phyloP scores from a whole-genome alignment of 1,140 invertebrate genomes.

The Acyrthosiphon pisum region DNA sequence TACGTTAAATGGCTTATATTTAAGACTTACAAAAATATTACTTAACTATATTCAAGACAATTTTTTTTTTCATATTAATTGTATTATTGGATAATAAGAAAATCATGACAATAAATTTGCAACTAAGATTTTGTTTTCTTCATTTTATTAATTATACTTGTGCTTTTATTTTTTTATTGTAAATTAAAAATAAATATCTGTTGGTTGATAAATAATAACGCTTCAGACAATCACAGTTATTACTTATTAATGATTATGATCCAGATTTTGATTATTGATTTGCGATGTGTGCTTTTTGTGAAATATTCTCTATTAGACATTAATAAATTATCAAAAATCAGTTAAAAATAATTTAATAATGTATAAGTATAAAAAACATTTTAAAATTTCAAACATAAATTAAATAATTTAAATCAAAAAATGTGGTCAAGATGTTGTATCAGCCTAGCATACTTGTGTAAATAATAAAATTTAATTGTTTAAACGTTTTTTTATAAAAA shows the following conservation, averaged over 20 bases:
- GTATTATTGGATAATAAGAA: background rate
- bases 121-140: background rate
- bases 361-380: too few relatives aligned
- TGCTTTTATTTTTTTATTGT: background rate
- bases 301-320: too few relatives aligned
- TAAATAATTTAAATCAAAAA: too few relatives aligned
- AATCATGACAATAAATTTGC: conserved; percentile 41
- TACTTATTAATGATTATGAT: background rate
- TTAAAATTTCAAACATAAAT: too few relatives aligned
- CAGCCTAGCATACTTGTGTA: too few relatives aligned
- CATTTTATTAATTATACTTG: background rate
- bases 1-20: background rate
- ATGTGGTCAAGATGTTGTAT: too few relatives aligned
- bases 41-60: background rate
- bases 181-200: background rate
- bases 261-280: background rate
- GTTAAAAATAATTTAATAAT: too few relatives aligned
- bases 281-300: background rate
- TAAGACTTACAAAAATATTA: background rate
- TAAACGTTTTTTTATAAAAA: too few relatives aligned
- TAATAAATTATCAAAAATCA: too few relatives aligned
- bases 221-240: background rate
- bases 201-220: background rate
- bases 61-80: background rate
- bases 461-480: too few relatives aligned